Conservation (phyloP, 2,888 invertebrate genomes). For the Trachelus tabidus region DNA sequence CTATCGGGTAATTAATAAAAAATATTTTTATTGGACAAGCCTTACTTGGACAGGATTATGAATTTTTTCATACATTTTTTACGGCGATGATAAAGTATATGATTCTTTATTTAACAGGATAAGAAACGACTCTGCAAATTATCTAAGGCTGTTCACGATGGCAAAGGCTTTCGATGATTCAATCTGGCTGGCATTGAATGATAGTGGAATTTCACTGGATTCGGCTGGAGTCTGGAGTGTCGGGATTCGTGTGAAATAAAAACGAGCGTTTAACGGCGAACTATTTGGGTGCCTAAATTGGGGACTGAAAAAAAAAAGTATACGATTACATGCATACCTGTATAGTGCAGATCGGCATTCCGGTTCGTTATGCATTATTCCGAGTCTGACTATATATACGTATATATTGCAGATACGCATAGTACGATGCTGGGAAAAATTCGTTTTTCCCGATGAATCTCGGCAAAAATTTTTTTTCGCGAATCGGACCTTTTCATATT, state of each 20-base stretch:
- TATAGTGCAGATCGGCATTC: not conserved
- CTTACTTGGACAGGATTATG: no score
- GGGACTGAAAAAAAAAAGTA: not conserved
- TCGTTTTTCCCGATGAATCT: not conserved
- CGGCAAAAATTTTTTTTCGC: not conserved
- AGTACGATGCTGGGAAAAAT: not conserved
- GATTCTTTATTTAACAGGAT: not conserved
- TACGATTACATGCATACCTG: not conserved
- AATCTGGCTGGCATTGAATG: not conserved
- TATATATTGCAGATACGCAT: not conserved
- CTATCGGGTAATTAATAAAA: no score
- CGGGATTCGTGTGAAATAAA: not conserved
- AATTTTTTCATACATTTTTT: no score
- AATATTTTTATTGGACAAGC: no score
- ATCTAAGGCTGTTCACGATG: no score
- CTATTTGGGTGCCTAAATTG: not conserved
- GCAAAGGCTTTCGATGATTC: not conserved
- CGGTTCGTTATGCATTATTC: not conserved
- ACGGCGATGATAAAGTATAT: fast-evolving
- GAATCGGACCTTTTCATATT: no score
- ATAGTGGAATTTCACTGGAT: not conserved
- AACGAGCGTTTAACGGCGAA: not conserved
- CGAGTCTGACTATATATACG: not conserved
- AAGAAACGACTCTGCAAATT: no score
- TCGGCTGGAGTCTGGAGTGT: not conserved